Base-by-base conservation (phyloP, 2,888 invertebrate species). In the Cremastinae sp. region DNA sequence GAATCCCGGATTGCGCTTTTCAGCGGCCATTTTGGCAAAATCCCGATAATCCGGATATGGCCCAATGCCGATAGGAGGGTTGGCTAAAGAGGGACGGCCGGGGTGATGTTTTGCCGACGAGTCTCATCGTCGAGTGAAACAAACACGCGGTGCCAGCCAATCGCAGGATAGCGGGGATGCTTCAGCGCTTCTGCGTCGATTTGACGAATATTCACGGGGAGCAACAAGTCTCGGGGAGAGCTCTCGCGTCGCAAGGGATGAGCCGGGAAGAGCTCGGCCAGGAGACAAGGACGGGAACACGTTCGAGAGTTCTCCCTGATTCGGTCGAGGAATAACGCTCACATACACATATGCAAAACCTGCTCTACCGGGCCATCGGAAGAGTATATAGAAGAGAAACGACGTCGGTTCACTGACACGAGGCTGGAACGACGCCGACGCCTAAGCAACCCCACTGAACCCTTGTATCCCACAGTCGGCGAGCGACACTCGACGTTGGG, bases 351-450 rank as follows among this genome's bases (percentile, higher is more conserved):
- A n/a, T n/a, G n/a, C n/a, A n/a, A n/a, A n/a, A n/a, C n/a, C 51
- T 12, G 55, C 35, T 58, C 72, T 75, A 37, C 14, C 9, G 14
- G n/a, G 43, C 18, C 16, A n/a, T 37, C 16, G 58, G 18, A 37
- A 20, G 16, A 16, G 10, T 9, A 14, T 39, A 37, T 5, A 14
- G 20, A 39, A 10, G 22, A 14, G 18, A 12, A 18, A 37, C 74
- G 74, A 75, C 75, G 71, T 78, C 79, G 84, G 88, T 89, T 89
- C 88, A 88, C 86, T 88, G 88, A 88, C 89, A 87, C 85, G 80
- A 78, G 78, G 74, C 74, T 74, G 79, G 79, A 82, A 81, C 83
- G 82, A 81, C 81, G 82, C 79, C 84, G 85, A 79, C 83, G 83
- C 74, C 78, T 77, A 73, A 75, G 73, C 74, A 71, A 16, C 66